Evolutionary conservation across 2,113 vertebrate genomes (phyloP).

Genomic region (Zosterops japonicus): DNA sequence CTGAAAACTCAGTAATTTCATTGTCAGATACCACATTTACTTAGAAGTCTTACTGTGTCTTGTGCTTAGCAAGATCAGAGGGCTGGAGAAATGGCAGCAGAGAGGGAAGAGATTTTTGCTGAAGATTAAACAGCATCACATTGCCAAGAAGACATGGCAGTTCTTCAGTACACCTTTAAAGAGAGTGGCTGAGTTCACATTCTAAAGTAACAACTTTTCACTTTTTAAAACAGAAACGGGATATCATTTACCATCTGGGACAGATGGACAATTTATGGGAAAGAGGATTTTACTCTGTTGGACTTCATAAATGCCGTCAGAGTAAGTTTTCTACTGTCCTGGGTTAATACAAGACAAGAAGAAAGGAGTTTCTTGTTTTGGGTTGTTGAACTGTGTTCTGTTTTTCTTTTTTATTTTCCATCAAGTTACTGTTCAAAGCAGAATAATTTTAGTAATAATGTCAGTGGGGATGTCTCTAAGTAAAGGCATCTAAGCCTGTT

Average conservation of each 20-base stretch:
- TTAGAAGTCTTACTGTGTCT: neutral
- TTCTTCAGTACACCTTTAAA: neutral
- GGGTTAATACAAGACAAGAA: neutral
- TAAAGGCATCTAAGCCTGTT: neutral
- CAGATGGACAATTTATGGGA: slow-evolving; percentile 91
- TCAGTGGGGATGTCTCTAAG: neutral
- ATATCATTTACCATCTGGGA: slow-evolving; percentile 98
- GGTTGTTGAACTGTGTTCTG: neutral
- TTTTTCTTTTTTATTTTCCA: neutral
- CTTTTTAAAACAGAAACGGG: slow-evolving; percentile 81
- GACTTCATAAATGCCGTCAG: slow-evolving; percentile 95
- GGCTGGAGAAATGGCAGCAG: neutral
- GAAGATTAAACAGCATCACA: neutral
- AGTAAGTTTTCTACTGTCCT: slow-evolving; percentile 74
- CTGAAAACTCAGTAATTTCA: neutral
- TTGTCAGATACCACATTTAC: neutral
- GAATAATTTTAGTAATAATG: neutral
- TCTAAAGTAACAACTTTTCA: slow-evolving; percentile 6
- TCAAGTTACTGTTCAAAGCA: neutral
- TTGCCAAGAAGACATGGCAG: rapidly evolving
- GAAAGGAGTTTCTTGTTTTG: neutral
- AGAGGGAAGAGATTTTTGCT: neutral
- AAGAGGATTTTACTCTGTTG: slow-evolving; percentile 93
- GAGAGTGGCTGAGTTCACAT: neutral
- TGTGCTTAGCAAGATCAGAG: neutral